Base-by-base conservation (phyloP, 2,797 vertebrate species). In the Melanotaenia nigrans region DNA sequence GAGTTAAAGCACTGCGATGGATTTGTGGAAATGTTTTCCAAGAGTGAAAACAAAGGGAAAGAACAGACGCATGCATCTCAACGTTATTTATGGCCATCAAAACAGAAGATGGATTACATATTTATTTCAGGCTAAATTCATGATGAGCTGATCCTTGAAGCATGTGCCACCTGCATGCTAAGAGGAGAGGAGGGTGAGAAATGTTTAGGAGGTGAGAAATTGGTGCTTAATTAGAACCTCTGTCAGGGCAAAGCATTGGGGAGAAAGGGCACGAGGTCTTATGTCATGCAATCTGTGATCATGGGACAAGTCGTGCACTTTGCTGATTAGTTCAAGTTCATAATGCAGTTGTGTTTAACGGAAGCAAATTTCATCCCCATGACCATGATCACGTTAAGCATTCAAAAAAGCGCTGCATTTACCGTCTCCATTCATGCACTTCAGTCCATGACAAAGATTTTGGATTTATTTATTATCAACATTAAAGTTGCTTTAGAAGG, bases 351-450 rank as follows among this genome's bases (percentile, higher is more conserved):
- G 81, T 63, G 71, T 63, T 16, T 20, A 75, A 13, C 61, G 81
- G 81, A 90, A 89, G 79, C 78, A 88, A 87, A 86, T 81, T 82
- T 79, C 66, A 85, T 66, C 63, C 86, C 73, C 71, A 67, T 81
- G 71, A 77, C 28, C 32, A 71, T 81, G 77, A 82, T 84, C 68
- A 73, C 58, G 60, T 42, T 73, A 30, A 82, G 24, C 42, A 70
- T 25, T 74, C 22, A 61, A 75, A 67, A 65, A 71, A 73, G 60
- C 60, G 63, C 56, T 55, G 20, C 18, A 7, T 71, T 61, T 60
- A 78, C 20, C 33, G 47, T 72, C 58, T 3, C 33, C 67, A 45
- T 62, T 77, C 78, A 82, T 79, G 73, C 67, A 71, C 65, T 30
- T 38, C 0, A 16, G 14, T 47, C 53, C 5, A 61, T 47, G 45